phyloP scores from a whole-genome alignment of 1,140 invertebrate species.

The Lutraria rhynchaena region DNA sequence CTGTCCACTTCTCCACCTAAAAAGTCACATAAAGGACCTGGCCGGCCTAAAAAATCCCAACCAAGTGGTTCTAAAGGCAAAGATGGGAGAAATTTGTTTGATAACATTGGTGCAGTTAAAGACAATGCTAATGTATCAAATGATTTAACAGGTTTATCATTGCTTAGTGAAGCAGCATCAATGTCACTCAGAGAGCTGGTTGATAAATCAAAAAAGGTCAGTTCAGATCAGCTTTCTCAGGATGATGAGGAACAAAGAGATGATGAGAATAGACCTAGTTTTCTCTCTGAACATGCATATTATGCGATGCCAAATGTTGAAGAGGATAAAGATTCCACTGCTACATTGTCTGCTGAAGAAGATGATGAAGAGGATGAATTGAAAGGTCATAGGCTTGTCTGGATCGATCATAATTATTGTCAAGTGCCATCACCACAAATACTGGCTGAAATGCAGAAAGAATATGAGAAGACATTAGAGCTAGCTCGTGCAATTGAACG shows the following conservation, averaged over 20 bases:
- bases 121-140: not conserved
- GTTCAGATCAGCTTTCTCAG: conserved; percentile 1
- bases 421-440: conserved; percentile 67
- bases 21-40: conserved; percentile 24
- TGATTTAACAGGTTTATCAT: conserved; percentile 52
- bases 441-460: conserved; percentile 56
- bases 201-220: conserved; percentile 9
- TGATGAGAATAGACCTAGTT: conserved; percentile 64
- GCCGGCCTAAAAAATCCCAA: conserved; percentile 21
- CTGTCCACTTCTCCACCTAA: conserved; percentile 11
- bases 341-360: conserved; percentile 75
- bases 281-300: conserved; percentile 78
- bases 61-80: not conserved
- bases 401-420: conserved; percentile 80
- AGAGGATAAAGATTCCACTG: conserved; percentile 64
- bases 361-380: conserved; percentile 61
- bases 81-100: conserved; percentile 39
- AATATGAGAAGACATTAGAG: conserved; percentile 57
- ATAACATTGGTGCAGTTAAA: not conserved
- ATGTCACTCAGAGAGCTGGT: conserved; percentile 48
- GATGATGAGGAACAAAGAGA: not conserved
- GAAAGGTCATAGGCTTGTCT: conserved; percentile 64
- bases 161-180: conserved; percentile 54
- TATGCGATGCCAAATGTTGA: conserved; percentile 61
- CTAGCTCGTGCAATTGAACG: conserved; percentile 36